Evolutionary conservation across 2,888 invertebrate genomes (phyloP).

Genomic region (Brachyptera risi): DNA sequence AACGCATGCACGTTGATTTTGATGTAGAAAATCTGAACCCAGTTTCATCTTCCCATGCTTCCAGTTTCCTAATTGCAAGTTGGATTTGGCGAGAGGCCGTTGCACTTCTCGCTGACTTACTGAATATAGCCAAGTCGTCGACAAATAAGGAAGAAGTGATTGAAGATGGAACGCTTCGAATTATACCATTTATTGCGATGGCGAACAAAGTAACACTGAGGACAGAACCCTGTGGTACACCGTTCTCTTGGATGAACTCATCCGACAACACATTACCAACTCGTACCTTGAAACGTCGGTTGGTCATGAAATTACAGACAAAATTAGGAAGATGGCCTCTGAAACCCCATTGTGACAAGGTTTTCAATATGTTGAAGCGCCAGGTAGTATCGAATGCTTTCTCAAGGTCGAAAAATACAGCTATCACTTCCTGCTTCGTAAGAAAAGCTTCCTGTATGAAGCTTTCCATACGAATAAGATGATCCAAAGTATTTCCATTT

Average conservation of each 20-base stretch:
- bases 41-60: not conserved
- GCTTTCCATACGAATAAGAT: too few species aligned
- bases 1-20: constrained; percentile 20
- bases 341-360: constrained; percentile 26
- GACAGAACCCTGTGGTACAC: constrained; percentile 27
- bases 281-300: constrained; percentile 20
- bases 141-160: constrained; percentile 17
- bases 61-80: constrained; percentile 9
- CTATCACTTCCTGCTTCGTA: constrained; percentile 31
- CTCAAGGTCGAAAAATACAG: constrained; percentile 33
- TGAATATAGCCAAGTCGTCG: constrained; percentile 21
- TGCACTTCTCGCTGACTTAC: constrained; percentile 2
- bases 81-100: constrained; percentile 9
- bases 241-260: constrained; percentile 2
- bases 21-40: constrained; percentile 20
- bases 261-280: constrained; percentile 15
- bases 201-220: constrained; percentile 22
- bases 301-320: constrained; percentile 18
- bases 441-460: constrained; percentile 32
- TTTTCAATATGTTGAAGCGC: constrained; percentile 29
- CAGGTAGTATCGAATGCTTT: constrained; percentile 33
- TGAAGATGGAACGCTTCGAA: constrained; percentile 2
- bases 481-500: too few species aligned
- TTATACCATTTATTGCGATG: constrained; percentile 23
- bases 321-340: constrained; percentile 30